phyloP scores from a whole-genome alignment of 2,797 vertebrate species.

The Melanotaenia parkinsoni region DNA sequence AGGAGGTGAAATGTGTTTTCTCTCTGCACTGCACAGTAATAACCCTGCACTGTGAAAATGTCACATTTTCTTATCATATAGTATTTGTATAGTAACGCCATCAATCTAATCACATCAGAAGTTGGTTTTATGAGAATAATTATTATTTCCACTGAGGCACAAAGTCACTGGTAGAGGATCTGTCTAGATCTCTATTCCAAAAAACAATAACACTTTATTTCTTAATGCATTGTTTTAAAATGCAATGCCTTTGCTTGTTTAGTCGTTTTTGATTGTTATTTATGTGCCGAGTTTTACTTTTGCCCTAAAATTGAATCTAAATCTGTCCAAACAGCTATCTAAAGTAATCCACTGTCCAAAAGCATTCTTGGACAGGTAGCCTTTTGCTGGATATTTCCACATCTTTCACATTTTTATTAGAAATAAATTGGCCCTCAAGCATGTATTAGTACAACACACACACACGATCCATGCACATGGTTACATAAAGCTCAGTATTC shows the following conservation, averaged over 20 bases:
- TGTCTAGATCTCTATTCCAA: too few species aligned
- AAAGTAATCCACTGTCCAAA: neutral
- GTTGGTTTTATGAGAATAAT: too few species aligned
- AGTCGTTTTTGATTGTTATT: too few species aligned
- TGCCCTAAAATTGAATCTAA: too few species aligned
- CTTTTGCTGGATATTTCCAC: neutral
- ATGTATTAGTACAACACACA: neutral
- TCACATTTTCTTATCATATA: neutral
- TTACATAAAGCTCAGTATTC: conserved; percentile 8
- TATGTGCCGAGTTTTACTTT: too few species aligned
- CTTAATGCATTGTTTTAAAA: too few species aligned
- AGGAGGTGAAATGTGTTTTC: neutral
- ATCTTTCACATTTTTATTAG: neutral
- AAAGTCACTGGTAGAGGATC: too few species aligned
- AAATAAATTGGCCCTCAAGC: neutral
- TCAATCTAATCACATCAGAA: neutral
- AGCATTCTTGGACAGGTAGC: neutral
- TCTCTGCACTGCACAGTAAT: neutral
- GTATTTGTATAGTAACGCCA: neutral
- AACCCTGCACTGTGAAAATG: neutral
- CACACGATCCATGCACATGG: neutral
- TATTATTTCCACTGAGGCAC: too few species aligned
- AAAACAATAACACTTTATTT: too few species aligned
- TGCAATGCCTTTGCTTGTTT: too few species aligned
- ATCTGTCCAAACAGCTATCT: neutral